These are phyloP conservation scores for Rhopalosiphum nymphaeae DNA, from an alignment of 2,888 invertebrate species.

Conservation along the genomic window DNA sequence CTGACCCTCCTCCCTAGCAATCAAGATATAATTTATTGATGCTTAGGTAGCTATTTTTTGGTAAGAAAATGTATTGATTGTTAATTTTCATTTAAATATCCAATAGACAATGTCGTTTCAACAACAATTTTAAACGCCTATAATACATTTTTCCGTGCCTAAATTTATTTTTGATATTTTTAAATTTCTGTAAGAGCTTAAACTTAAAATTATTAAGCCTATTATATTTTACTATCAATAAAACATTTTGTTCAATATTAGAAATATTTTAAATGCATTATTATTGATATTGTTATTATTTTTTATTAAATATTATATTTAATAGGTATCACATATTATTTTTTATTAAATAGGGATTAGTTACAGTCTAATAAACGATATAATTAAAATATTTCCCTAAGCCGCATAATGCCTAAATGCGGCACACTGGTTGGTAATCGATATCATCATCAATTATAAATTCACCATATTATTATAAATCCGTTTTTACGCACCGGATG, in stretches of 20 bases:
- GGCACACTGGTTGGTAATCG: background rate
- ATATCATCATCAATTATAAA: too few species aligned
- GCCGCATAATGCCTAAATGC: background rate
- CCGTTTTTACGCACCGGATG: background rate
- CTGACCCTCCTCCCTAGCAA: background rate
- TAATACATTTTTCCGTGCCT: background rate
- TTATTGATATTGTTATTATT: background rate
- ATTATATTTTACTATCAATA: background rate
- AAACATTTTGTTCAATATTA: background rate
- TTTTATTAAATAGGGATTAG: background rate
- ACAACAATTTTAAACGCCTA: background rate
- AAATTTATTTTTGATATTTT: background rate
- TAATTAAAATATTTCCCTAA: background rate
- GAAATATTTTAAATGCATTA: background rate
- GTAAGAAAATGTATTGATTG: background rate
- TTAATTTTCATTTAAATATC: background rate
- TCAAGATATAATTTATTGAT: background rate
- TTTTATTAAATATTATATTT: background rate
- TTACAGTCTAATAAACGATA: background rate
- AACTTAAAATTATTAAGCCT: background rate
- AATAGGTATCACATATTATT: background rate
- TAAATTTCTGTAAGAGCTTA: background rate
- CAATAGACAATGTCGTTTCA: background rate
- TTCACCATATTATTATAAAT: background rate
- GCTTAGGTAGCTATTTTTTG: background rate